Percentiles rank a stretch among this genome's conserved stretches.
These are phyloP conservation scores for Ammospiza caudacuta DNA, from an alignment of 2,113 vertebrate genomes.

Conservation along the genomic window DNA sequence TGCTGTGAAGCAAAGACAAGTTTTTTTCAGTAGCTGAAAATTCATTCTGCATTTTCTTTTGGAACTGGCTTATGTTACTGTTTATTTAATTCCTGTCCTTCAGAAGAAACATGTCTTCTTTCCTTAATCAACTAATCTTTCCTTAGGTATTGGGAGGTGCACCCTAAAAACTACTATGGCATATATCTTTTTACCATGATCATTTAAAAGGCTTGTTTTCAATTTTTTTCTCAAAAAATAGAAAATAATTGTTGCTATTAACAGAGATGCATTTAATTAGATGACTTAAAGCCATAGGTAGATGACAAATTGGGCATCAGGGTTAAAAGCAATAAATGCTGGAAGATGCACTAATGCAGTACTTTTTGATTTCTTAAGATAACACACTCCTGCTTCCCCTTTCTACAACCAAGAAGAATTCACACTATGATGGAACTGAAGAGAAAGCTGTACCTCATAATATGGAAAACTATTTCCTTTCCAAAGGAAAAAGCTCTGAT, in stretches of 20 bases:
- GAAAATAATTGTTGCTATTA: neutral
- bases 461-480: conserved; percentile 38
- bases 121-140: neutral
- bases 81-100: neutral
- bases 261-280: neutral
- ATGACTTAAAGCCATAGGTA: neutral
- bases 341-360: neutral
- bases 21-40: neutral
- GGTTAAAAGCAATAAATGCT: neutral
- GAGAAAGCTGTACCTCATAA: conserved; percentile 73
- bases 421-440: conserved; percentile 84
- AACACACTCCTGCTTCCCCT: conserved; percentile 48
- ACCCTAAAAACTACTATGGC: neutral
- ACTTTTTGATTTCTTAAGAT: conserved; percentile 69
- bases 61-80: neutral
- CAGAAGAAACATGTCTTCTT: neutral
- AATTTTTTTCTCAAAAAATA: neutral
- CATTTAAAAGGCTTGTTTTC: neutral
- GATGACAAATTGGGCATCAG: neutral
- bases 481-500: conserved; percentile 66
- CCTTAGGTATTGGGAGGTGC: neutral
- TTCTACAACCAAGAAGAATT: conserved; percentile 84
- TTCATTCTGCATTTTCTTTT: neutral
- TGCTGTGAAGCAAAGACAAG: neutral
- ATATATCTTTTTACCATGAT: neutral